Evolutionary conservation across 2,888 invertebrate species (phyloP).

Genomic region (Cheilosia soror): DNA sequence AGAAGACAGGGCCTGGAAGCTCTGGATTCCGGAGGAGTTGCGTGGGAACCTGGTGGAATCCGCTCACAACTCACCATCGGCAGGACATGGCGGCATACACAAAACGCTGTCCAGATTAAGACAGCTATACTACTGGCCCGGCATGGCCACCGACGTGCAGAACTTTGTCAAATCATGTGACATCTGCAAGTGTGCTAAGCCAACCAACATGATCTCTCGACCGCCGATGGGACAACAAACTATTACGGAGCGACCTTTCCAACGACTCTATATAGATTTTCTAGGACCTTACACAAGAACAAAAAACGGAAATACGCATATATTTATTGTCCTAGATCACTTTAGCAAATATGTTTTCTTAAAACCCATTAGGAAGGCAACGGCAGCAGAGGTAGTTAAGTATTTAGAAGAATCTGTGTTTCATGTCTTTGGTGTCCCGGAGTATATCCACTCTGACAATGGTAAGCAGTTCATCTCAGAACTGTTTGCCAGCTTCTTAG

Average conservation of each 20-base stretch:
- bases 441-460: not conserved
- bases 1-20: not conserved
- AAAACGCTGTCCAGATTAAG: not conserved
- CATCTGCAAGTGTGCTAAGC: too few species aligned
- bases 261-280: conserved; percentile 50
- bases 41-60: not conserved
- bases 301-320: conserved; percentile 30
- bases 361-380: not conserved
- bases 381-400: too few species aligned
- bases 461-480: conserved; percentile 13
- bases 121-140: too few species aligned
- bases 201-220: not conserved
- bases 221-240: conserved; percentile 34
- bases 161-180: too few species aligned
- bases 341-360: not conserved
- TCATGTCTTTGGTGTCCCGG: conserved; percentile 9
- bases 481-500: conserved; percentile 17
- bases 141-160: too few species aligned
- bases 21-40: not conserved
- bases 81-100: not conserved
- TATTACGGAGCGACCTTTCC: conserved; percentile 37
- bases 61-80: not conserved
- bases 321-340: conserved; percentile 47
- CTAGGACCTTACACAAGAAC: conserved; percentile 58
- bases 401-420: not conserved